Base-by-base conservation (phyloP, 1,140 invertebrate genomes). In the Lepidostoma basale region DNA sequence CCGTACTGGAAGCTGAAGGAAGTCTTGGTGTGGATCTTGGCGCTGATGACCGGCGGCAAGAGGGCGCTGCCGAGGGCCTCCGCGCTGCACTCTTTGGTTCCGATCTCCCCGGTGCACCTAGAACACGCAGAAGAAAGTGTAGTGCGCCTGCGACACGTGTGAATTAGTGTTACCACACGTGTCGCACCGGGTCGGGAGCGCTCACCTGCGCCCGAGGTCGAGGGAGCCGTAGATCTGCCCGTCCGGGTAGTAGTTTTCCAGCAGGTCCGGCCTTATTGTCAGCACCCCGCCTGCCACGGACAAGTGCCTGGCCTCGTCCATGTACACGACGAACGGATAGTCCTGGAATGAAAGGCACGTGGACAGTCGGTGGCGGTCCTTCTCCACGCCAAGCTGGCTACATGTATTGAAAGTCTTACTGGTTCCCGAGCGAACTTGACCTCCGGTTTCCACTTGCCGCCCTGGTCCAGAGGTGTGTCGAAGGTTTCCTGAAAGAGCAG, bases 1-100 rank as follows among this genome's bases (percentile, higher is more conserved):
- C 92, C 92, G 73, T 89, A 93, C 68, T 83, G 86, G 75, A 91
- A 91, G 68, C 79, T 81, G 71, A 93, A 92, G 14, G 78, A 81
- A 23, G 86, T 78, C 64, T 85, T 86, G 0, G 90, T 91, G 18
- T 86, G 85, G 20, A 94, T 75, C 73, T 87, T 85, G 1, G 88
- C 89, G 1, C 90, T 91, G 16, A 86, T 78, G 1, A 92, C 78
- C 1, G 90, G 90, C 0, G 88, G 88, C 14, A 90, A 75, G 65
- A 90, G 88, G n/a, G 84, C 78, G 3, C 78, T 83, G 0, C 83
- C 85, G 3, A 69, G 66, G 0, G 81, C 83, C 54, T 76, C 67
- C 14, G 80, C 79, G 12, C 71, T 74, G 71, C 89, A 90, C 14
- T 88, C 84, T 0, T 62, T 18, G 1, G 79, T 78, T 59, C 78